These are phyloP conservation scores for Rhineura floridana DNA, from an alignment of 2,113 vertebrate genomes.

Conservation along the genomic window DNA sequence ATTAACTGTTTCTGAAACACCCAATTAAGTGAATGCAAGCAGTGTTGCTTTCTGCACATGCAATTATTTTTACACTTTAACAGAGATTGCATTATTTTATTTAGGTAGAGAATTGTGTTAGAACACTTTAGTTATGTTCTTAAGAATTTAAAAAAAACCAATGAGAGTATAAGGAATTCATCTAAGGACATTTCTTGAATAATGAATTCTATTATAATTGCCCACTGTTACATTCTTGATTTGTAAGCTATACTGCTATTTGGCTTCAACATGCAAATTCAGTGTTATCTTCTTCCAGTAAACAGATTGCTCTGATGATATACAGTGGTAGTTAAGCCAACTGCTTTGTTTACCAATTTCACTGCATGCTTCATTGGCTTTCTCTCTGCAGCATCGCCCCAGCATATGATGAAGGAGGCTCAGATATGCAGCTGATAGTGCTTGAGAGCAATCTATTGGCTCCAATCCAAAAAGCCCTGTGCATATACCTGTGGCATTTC, in stretches of 20 bases:
- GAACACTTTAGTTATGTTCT: background rate
- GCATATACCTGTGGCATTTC: background rate
- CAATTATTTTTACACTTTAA: constrained; percentile 26
- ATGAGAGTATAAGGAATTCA: background rate
- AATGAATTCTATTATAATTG: background rate
- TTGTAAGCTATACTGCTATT: constrained; percentile 21
- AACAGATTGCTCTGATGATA: constrained; percentile 27
- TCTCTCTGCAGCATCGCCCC: background rate
- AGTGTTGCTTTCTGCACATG: background rate
- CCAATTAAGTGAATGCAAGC: background rate
- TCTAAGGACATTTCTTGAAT: background rate
- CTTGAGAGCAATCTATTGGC: background rate
- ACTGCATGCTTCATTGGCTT: constrained; percentile 3
- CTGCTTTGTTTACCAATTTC: constrained; percentile 30
- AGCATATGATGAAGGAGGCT: background rate
- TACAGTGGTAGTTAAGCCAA: constrained; percentile 2
- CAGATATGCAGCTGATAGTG: background rate
- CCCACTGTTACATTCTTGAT: constrained; percentile 11
- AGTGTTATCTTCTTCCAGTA: constrained; percentile 19
- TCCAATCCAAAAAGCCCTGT: background rate
- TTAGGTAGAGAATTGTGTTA: background rate
- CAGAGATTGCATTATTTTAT: constrained; percentile 12
- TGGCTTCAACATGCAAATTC: constrained; percentile 37
- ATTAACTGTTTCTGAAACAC: constrained; percentile 24
- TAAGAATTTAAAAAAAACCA: background rate